phyloP scores from a whole-genome alignment of 30 jellyfish, hydroid and myxozoan genomes.

The Chironex yamaguchii region DNA sequence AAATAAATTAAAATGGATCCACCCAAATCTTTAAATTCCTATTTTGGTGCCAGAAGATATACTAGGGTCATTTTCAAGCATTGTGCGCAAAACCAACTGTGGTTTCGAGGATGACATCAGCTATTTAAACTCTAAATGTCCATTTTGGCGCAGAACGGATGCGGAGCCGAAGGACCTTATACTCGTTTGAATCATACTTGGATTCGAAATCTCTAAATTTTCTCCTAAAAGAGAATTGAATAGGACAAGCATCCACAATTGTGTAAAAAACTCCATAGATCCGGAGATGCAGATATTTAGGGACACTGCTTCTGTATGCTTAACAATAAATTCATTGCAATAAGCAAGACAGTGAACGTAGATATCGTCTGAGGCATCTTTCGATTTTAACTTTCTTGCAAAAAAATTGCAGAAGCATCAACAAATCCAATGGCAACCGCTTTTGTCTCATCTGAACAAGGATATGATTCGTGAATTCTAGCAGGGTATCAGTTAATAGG shows the following conservation, averaged over 20 bases:
- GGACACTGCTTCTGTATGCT: slow-evolving; percentile 15
- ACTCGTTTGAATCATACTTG: slow-evolving; percentile 1
- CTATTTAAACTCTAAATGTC: slow-evolving; percentile 61
- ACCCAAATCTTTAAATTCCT: slow-evolving; percentile 38
- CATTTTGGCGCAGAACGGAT: slow-evolving; percentile 64
- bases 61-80: slow-evolving; percentile 17
- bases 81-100: not conserved
- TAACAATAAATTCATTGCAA: slow-evolving; percentile 18
- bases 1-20: slow-evolving; percentile 44
- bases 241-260: slow-evolving; percentile 55
- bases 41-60: slow-evolving; percentile 36
- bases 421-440: too few relatives aligned
- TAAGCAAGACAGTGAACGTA: not conserved
- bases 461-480: too few relatives aligned
- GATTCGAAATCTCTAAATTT: slow-evolving; percentile 12
- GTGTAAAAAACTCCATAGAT: slow-evolving; percentile 39
- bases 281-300: slow-evolving; percentile 15
- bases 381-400: too few relatives aligned
- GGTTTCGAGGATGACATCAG: slow-evolving; percentile 51
- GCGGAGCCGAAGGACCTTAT: slow-evolving; percentile 59
- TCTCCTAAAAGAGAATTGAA: slow-evolving; percentile 21
- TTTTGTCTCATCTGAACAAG: too few relatives aligned
- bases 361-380: too few relatives aligned
- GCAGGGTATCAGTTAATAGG: too few relatives aligned
- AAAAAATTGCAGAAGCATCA: too few relatives aligned